Conservation (phyloP, 2,888 invertebrate genomes). For the Dioctria rufipes region DNA sequence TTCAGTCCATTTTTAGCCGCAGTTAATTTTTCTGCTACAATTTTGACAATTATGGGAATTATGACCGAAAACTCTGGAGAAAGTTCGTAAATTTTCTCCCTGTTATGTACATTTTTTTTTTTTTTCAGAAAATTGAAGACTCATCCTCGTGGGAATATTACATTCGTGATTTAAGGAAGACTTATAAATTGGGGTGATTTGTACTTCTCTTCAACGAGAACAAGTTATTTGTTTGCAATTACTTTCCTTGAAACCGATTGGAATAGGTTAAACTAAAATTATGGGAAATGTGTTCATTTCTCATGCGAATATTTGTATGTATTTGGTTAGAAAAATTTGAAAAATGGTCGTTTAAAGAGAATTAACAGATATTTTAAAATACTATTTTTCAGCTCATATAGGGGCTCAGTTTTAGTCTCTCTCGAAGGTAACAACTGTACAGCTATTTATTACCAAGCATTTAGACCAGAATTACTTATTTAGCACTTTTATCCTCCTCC, state of each 20-base stretch:
- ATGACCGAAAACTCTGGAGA: constrained; percentile 19
- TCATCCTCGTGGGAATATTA: constrained; percentile 40
- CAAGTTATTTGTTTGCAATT: constrained; percentile 34
- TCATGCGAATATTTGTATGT: no score
- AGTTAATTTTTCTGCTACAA: constrained; percentile 38
- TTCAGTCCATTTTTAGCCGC: neutral
- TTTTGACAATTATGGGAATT: constrained; percentile 43
- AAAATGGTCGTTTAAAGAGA: no score
- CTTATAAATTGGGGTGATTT: constrained; percentile 18
- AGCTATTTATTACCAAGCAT: no score
- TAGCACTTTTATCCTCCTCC: no score
- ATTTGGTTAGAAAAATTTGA: no score
- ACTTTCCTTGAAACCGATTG: neutral
- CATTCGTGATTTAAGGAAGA: neutral
- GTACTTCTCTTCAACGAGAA: constrained; percentile 1
- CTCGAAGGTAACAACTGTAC: no score
- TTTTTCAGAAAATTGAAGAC: neutral
- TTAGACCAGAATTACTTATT: no score
- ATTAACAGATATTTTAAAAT: no score
- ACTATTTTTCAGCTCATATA: no score
- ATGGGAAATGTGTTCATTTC: no score
- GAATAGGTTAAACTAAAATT: no score
- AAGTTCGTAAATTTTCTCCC: constrained; percentile 43
- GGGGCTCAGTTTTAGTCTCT: no score
- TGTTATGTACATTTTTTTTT: neutral